These are phyloP conservation scores for Gymnarchus niloticus DNA, from an alignment of 2,113 vertebrate genomes.

Conservation along the genomic window DNA sequence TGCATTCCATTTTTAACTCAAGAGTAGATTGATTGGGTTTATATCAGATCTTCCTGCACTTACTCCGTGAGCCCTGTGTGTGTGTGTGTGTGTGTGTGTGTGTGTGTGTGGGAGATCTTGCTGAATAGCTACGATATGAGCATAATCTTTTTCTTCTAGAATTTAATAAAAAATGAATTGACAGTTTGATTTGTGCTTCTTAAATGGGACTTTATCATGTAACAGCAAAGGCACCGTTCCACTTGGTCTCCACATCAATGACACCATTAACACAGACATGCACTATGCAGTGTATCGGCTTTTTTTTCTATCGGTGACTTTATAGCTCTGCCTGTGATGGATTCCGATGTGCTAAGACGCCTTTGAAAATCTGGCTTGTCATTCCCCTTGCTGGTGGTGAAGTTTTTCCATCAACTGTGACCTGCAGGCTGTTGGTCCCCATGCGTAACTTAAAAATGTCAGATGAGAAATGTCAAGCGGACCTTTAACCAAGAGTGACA, in stretches of 20 bases:
- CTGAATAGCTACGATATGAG: not conserved
- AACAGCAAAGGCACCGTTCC: not conserved
- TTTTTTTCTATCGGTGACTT: not conserved
- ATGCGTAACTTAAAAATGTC: constrained; percentile 4
- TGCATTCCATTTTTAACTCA: not conserved
- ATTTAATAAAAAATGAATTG: not conserved
- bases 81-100: not conserved
- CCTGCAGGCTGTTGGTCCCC: not conserved
- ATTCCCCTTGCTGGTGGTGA: not conserved
- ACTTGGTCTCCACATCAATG: not conserved
- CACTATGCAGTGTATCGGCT: not conserved
- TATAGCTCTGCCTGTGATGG: not conserved
- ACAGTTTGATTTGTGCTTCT: not conserved
- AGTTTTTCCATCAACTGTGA: not conserved
- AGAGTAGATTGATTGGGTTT: not conserved
- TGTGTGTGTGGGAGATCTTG: not conserved
- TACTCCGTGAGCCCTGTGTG: not conserved
- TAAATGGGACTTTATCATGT: not conserved
- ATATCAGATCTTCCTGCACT: not conserved
- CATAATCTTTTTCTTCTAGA: not conserved
- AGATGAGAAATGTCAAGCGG: constrained; percentile 7
- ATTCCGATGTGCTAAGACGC: not conserved
- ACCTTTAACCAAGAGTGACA: constrained; percentile 3
- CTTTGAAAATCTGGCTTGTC: not conserved
- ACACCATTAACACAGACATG: not conserved